Base-by-base conservation (phyloP, 1,140 invertebrate genomes). In the Pachyrhynchus sulphureomaculatus region DNA sequence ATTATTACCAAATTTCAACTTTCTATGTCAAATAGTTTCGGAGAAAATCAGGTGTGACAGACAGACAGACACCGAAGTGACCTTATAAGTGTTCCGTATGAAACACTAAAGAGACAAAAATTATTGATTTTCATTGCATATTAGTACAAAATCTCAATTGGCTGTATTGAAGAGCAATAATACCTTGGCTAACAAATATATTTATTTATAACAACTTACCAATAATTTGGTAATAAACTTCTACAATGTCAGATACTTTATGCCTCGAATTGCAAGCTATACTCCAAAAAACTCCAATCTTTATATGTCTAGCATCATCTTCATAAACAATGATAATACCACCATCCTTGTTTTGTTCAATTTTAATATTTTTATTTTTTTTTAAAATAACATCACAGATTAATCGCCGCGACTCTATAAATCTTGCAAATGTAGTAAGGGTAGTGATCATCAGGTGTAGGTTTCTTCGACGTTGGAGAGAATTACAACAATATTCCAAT, bases 401-500 rank as follows among this genome's bases (percentile, higher is more conserved):
- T 23, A 52, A 37, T 5, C 49, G n/a, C n/a, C 49, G 32, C 3
- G 32, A 13, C n/a, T 52, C 49, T 8, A 52, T 32, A 33, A 17
- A 36, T 34, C 49, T 34, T 6, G 49, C 13, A 37, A 52, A 52
- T 20, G 13, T 29, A 1, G 37, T 52, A 0, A 52, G 6, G n/a
- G 18, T 37, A n/a, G 15, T 8, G 21, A 52, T 37, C 49, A 52
- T 52, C 6, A 20, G 15, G 18, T 52, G 36, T 9, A 52, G 13
- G 33, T 52, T 52, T 52, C 49, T 34, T 37, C 49, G 17, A 1
- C 49, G n/a, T n/a, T 52, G 9, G 12, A 52, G 34, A n/a, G 24
- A 21, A 20, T 52, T 52, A 21, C 48, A 52, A 23, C 49, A 52
- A 9, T 52, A 52, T 36, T 52, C 18, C 8, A 52, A 13, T 52